These are phyloP conservation scores for Aphidoletes aphidimyza DNA, from an alignment of 2,888 invertebrate genomes.

Conservation along the genomic window DNA sequence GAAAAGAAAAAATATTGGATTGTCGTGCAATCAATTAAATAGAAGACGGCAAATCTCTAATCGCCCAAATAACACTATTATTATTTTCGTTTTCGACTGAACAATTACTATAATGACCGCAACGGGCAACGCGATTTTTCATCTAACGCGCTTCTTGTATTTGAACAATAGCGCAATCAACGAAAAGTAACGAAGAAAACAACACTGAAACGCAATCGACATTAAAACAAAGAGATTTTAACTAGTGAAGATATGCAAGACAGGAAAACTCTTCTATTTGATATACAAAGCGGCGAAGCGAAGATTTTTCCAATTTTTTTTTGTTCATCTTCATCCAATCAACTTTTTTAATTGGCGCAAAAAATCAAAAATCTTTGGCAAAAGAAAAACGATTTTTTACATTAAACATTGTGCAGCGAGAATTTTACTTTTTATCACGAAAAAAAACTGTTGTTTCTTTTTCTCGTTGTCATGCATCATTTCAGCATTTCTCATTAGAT, in stretches of 20 bases:
- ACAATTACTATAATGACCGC: conserved; percentile 24
- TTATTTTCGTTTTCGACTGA: background rate
- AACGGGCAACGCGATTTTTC: background rate
- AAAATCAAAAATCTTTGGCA: background rate
- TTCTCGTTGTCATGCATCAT: background rate
- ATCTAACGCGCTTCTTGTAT: background rate
- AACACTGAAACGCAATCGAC: background rate
- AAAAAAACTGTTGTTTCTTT: background rate
- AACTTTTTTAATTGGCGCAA: background rate
- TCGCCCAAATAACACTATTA: background rate
- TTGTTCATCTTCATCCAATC: background rate
- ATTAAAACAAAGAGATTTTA: background rate
- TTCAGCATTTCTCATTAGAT: too few species aligned
- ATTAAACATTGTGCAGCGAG: background rate
- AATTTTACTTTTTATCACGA: background rate
- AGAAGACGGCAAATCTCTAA: conserved; percentile 40
- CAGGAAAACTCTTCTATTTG: background rate
- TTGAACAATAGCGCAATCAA: background rate
- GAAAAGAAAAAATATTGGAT: conserved; percentile 24
- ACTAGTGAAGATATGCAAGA: too few species aligned
- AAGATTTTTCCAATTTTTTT: background rate
- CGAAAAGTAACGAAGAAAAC: background rate
- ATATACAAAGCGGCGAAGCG: background rate
- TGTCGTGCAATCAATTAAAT: conserved; percentile 52
- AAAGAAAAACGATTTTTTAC: background rate